Evolutionary conservation across 2,797 vertebrate genomes (phyloP).

Genomic region (Gadopsis bispinosus): DNA sequence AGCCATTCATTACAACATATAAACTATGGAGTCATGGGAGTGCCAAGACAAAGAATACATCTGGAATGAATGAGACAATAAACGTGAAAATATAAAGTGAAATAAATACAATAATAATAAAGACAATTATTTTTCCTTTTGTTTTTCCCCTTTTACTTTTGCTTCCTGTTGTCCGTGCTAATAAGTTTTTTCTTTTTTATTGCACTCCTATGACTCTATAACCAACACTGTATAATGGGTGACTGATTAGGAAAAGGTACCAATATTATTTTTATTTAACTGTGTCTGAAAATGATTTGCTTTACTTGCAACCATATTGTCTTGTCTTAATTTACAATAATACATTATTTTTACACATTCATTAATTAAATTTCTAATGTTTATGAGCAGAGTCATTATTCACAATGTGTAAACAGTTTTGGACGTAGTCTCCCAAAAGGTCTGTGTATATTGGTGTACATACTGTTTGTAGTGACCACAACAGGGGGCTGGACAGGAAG

Average conservation of each 20-base stretch:
- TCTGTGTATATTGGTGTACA: conserved; percentile 5
- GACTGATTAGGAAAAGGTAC: background rate
- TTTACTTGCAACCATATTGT: background rate
- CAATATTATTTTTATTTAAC: background rate
- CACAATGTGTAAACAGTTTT: background rate
- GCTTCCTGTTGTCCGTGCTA: too few species aligned
- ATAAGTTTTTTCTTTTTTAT: too few species aligned
- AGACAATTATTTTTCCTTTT: too few species aligned
- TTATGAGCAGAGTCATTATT: background rate
- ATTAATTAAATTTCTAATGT: background rate
- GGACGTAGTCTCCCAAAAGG: background rate
- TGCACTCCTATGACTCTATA: too few species aligned
- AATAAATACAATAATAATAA: too few species aligned
- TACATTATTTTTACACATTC: background rate
- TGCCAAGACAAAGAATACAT: too few species aligned
- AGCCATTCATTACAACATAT: background rate
- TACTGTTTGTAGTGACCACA: conserved; percentile 55
- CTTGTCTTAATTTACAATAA: background rate
- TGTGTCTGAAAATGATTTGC: background rate
- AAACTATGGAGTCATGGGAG: too few species aligned
- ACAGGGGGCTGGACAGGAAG: background rate
- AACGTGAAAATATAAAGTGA: too few species aligned
- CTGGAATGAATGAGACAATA: too few species aligned
- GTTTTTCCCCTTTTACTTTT: too few species aligned
- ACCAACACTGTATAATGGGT: background rate